Conservation (phyloP, 2,888 invertebrate species). For the Phyto melanocephala region DNA sequence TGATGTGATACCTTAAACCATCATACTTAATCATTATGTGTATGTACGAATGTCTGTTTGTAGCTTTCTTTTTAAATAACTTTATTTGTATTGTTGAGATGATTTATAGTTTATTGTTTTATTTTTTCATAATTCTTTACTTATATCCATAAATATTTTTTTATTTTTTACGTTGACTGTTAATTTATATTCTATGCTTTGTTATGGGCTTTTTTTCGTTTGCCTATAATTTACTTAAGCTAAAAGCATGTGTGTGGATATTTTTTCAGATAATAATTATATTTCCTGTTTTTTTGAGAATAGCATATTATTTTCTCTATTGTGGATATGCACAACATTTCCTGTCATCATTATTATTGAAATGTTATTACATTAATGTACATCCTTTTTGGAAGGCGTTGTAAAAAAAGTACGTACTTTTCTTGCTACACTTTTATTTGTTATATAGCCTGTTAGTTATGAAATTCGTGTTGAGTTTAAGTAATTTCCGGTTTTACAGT, state of each 20-base stretch:
- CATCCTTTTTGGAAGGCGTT: constrained; percentile 52
- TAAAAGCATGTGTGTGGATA: background rate
- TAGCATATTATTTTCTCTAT: background rate
- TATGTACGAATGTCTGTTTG: background rate
- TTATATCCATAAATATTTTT: no score
- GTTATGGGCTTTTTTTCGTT: background rate
- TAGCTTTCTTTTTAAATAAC: background rate
- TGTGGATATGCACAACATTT: constrained; percentile 55
- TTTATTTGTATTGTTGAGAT: constrained; percentile 24
- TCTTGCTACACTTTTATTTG: background rate
- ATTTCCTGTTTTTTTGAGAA: constrained; percentile 38
- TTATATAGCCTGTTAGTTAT: constrained; percentile 31
- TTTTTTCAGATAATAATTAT: background rate
- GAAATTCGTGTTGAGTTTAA: constrained; percentile 52
- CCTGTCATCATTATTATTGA: constrained; percentile 62
- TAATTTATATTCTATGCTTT: background rate
- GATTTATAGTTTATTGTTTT: constrained; percentile 43
- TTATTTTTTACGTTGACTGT: background rate
- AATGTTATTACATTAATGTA: constrained; percentile 60
- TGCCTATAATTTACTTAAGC: background rate
- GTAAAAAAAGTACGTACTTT: background rate
- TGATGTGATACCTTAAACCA: background rate
- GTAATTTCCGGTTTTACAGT: constrained; percentile 52
- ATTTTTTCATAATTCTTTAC: background rate
- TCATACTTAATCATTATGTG: background rate